Evolutionary conservation across 2,797 vertebrate species (phyloP).

Genomic region (Trichosurus vulpecula): DNA sequence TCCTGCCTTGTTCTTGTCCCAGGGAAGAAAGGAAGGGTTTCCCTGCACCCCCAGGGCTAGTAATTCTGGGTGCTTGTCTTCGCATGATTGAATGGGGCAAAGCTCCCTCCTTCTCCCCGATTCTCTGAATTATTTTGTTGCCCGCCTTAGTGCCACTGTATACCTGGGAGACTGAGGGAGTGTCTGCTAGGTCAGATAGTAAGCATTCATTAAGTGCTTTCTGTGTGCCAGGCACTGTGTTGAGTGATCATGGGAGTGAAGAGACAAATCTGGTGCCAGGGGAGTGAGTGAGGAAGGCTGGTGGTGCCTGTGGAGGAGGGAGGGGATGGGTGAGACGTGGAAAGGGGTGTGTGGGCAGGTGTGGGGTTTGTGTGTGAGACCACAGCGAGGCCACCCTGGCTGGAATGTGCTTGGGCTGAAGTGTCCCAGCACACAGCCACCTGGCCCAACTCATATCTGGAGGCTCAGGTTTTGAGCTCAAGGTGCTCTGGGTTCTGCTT

Average conservation of each 20-base stretch:
- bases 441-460: too few relatives aligned
- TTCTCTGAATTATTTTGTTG: neutral
- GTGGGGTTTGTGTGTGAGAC: too few relatives aligned
- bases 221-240: neutral
- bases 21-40: too few relatives aligned
- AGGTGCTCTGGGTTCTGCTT: too few relatives aligned
- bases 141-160: neutral
- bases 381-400: too few relatives aligned
- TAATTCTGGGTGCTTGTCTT: neutral
- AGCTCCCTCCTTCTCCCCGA: neutral
- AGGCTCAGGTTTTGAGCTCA: neutral
- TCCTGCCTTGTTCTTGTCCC: neutral
- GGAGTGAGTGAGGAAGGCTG: too few relatives aligned
- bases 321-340: neutral
- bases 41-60: neutral
- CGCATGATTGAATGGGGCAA: neutral
- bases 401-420: too few relatives aligned
- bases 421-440: too few relatives aligned
- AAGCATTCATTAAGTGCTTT: neutral
- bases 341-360: too few relatives aligned
- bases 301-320: too few relatives aligned
- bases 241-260: neutral
- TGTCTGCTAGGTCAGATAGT: too few relatives aligned
- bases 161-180: neutral
- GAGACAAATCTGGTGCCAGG: neutral